Evolutionary conservation across 2,113 vertebrate species (phyloP).

Genomic region (Tyto alba): DNA sequence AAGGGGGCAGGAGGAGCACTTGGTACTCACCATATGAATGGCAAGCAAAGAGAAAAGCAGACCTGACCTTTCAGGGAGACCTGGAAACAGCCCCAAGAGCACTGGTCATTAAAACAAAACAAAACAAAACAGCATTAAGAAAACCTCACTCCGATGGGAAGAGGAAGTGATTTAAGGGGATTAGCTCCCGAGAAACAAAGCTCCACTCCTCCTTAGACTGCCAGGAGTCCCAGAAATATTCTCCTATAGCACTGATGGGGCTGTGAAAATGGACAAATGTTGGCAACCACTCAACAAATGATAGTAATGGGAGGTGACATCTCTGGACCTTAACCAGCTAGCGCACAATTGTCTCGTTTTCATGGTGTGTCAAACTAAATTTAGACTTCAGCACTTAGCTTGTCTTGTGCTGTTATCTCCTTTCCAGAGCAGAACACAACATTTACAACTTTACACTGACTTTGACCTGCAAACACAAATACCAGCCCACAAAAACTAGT

Average conservation of each 20-base stretch:
- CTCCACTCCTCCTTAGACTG: not conserved
- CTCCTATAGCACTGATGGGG: not conserved
- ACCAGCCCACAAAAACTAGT: not conserved
- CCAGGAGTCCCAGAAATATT: not conserved
- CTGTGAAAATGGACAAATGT: conserved; percentile 17
- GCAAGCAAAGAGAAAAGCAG: not conserved
- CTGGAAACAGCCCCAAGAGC: not conserved
- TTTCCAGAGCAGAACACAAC: not conserved
- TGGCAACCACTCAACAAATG: conserved; percentile 29
- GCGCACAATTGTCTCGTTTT: conserved; percentile 49
- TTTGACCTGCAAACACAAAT: conserved; percentile 40
- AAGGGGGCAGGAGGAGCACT: not conserved
- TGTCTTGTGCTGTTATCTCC: not conserved
- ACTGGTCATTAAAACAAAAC: not conserved
- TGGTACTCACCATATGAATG: conserved; percentile 16
- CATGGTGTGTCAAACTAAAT: conserved; percentile 41
- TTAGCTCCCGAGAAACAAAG: conserved; percentile 11
- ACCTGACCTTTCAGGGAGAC: conserved; percentile 34
- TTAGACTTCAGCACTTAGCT: not conserved
- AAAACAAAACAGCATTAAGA: conserved; percentile 32
- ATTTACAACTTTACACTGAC: not conserved
- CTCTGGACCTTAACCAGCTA: conserved; percentile 18
- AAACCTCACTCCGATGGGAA: conserved; percentile 15
- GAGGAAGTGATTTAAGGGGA: conserved; percentile 30
- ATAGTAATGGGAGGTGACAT: conserved; percentile 23